A percentile compares a stretch with the other conserved stretches of the same genome.
phyloP scores from a whole-genome alignment of 1,140 invertebrate species.

The Drosophila pallidifrons region DNA sequence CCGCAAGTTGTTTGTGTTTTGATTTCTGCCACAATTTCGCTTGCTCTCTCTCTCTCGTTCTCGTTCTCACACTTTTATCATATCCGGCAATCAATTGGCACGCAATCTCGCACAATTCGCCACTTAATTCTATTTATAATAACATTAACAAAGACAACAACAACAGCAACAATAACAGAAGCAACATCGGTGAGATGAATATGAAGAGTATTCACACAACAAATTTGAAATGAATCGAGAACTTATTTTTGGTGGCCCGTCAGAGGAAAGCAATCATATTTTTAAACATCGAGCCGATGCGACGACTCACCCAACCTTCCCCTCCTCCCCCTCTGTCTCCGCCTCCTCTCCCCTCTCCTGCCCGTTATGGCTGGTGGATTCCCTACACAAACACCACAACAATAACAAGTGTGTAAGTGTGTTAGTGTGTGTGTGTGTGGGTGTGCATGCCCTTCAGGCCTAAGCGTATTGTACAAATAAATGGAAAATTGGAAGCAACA shows the following conservation, averaged over 20 bases:
- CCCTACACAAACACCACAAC: conserved; percentile 55
- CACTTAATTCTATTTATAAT: conserved; percentile 82
- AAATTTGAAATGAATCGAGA: conserved; percentile 72
- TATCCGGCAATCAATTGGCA: conserved; percentile 82
- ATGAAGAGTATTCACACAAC: conserved; percentile 55
- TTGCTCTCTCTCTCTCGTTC: not conserved
- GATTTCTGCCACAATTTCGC: not conserved
- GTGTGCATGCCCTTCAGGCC: conserved; percentile 37
- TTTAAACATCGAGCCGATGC: conserved; percentile 48
- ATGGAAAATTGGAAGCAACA: conserved; percentile 30
- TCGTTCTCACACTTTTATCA: conserved; percentile 31
- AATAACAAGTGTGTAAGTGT: conserved; percentile 13
- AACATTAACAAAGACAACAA: conserved; percentile 55
- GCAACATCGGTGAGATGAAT: not conserved
- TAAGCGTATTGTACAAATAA: conserved; percentile 30
- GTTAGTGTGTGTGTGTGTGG: conserved; percentile 12
- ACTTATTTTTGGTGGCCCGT: conserved; percentile 71
- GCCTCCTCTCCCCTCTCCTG: not conserved
- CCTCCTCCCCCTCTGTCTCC: too few species aligned
- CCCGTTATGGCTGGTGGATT: conserved; percentile 50
- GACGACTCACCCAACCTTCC: conserved; percentile 25
- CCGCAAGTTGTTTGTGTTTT: conserved; percentile 24
- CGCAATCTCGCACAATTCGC: conserved; percentile 77
- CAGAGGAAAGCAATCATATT: conserved; percentile 60
- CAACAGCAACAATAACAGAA: conserved; percentile 23